Base-by-base conservation (phyloP, 2,888 invertebrate genomes). In the Panzeria rudis region DNA sequence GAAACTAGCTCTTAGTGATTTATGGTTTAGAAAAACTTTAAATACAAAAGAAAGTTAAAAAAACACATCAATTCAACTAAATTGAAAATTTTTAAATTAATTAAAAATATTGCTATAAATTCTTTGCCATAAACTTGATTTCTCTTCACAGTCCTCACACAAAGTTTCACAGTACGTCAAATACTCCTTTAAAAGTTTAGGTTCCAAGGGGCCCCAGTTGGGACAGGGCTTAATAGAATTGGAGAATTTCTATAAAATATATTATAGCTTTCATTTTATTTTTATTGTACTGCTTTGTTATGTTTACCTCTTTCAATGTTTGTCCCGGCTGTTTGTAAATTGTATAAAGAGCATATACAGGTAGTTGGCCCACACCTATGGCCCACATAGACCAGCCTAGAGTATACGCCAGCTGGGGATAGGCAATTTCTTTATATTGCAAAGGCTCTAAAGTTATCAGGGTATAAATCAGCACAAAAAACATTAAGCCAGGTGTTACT, bases 401-500 rank as follows among this genome's bases (percentile, higher is more conserved):
- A 35, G 95, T 94, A 80, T 94, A 94, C 32, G 94, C 95, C 66
- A 92, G 92, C 7, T 91, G 91, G 0, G 96, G 96, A 92, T 95
- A 96, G 2, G 89, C 86, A 75, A 93, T 93, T 50, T 92, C 92
- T 59, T 95, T 95, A 86, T 96, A 96, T 1, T 91, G 93, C 3
- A 96, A 90, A 0, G 95, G 94, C 80, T 94, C 93, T 85, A 94
- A 94, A 0, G 94, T 94, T 0, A 93, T 89, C 4, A 96, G 90
- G 9, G 95, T 96, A 89, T 96, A 97, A 9, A 96, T 86, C 78
- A 97, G 94, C 61, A 97, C 96, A 0, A 94, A 90, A 17, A 95
- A 92, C 94, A 97, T 95, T 78, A 96, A 92, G 0, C 94, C 90
- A 0, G 97, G 97, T 9, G 96, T 96, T 69, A 96, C 92, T 17